Conservation (phyloP, 2,113 vertebrate species). For the Paraplagusia blochii region DNA sequence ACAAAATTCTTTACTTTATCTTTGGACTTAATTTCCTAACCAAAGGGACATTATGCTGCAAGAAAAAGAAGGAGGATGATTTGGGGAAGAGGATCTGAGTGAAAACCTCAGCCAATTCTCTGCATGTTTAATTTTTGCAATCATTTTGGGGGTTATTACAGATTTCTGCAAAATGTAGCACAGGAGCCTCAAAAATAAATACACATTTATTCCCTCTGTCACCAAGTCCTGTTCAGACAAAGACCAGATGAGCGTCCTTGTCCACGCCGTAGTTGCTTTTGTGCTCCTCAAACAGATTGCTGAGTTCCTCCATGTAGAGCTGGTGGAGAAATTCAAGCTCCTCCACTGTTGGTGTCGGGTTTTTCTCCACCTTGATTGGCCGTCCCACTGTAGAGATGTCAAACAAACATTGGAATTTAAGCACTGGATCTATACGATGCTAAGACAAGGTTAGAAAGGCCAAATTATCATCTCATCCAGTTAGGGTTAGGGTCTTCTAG, state of each 20-base stretch:
- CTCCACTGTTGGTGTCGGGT: slow-evolving; percentile 65
- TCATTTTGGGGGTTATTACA: not conserved
- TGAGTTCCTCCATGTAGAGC: slow-evolving; percentile 81
- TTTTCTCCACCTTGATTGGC: slow-evolving; percentile 83
- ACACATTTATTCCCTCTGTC: not conserved
- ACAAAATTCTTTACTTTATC: too few relatives aligned
- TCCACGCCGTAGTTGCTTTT: slow-evolving; percentile 84
- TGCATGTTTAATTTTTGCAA: too few relatives aligned
- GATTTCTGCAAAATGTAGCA: slow-evolving; percentile 6
- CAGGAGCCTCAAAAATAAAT: slow-evolving; percentile 42
- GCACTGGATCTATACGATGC: too few relatives aligned
- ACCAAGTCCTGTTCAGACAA: slow-evolving; percentile 70
- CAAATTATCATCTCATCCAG: too few relatives aligned
- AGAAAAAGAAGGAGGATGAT: too few relatives aligned
- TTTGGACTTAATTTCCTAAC: too few relatives aligned
- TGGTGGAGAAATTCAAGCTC: slow-evolving; percentile 83
- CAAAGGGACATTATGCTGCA: too few relatives aligned
- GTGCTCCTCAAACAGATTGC: slow-evolving; percentile 87
- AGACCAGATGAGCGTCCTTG: slow-evolving; percentile 81
- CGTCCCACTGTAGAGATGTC: slow-evolving; percentile 79
- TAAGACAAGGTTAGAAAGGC: too few relatives aligned
- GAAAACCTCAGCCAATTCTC: too few relatives aligned
- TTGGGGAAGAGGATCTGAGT: too few relatives aligned
- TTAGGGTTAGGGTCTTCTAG: too few relatives aligned
- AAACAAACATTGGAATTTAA: slow-evolving; percentile 2